Evolutionary conservation across 1,140 invertebrate species (phyloP), one percentile per base, ranked within the genome.

Genomic region (Rhynchophorus ferrugineus): DNA sequence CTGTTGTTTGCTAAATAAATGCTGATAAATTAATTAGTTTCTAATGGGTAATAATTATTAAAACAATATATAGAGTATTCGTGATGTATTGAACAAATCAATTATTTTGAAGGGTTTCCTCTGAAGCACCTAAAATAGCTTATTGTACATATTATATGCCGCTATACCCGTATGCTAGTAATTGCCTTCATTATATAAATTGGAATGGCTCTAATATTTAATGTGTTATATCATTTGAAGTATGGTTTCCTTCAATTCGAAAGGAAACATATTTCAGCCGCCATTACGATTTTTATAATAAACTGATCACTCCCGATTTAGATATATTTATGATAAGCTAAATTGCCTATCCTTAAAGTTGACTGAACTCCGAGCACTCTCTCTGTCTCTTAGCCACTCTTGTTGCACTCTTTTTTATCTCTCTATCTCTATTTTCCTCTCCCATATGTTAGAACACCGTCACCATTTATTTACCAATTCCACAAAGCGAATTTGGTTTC

Each of bases 81-180:
- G n/a, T n/a, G n/a, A n/a, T n/a, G n/a, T n/a, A n/a, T n/a, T n/a
- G 24, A 29, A 29, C 11, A 29, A 29, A 29, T 29, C 5, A 29
- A 29, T 11, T 9, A 9, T n/a, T 2, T 19, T 34, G 9, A n/a
- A 46, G 13, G 14, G n/a, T 46, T n/a, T 13, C 44, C n/a, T 6
- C 11, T 46, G 19, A 17, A n/a, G 44, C 29, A 46, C 44, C 13
- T 14, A 36, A n/a, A 46, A 46, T 21, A 46, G 44, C 44, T 46
- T 46, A 19, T 20, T 46, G 44, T 46, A 46, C 5, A 46, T 46
- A 46, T 29, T 34, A 11, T 18, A 46, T 36, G 44, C 44, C 33
- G 44, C 44, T 46, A 34, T 46, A 35, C 44, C 44, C 44, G 29
- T 46, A 36, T 46, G 44, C 33, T 46, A 46, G 34, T 35, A 36